These are phyloP conservation scores for Acleris holmiana DNA, from an alignment of 2,888 invertebrate species.

Conservation along the genomic window DNA sequence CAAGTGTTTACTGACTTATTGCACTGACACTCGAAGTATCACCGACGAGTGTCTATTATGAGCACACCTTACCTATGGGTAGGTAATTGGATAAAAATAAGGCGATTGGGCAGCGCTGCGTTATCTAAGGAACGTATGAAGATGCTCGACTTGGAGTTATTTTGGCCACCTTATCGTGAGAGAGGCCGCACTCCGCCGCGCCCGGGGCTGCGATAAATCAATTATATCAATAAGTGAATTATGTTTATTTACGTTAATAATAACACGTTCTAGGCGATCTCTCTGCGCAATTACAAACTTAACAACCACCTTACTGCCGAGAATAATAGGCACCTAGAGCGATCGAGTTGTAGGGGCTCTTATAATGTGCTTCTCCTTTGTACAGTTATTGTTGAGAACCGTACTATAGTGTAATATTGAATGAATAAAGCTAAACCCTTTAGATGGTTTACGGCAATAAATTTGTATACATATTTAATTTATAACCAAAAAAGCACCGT, in stretches of 20 bases:
- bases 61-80: constrained; percentile 44
- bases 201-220: constrained; percentile 73
- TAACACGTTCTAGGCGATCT: constrained; percentile 38
- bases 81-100: constrained; percentile 59
- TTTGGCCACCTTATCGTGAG: constrained; percentile 78
- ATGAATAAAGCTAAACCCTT: too few relatives aligned
- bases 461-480: too few relatives aligned
- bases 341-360: background rate
- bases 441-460: too few relatives aligned
- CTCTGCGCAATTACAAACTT: constrained; percentile 30
- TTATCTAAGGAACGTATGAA: constrained; percentile 69
- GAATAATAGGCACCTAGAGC: constrained; percentile 17
- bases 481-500: too few relatives aligned
- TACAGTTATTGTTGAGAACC: too few relatives aligned
- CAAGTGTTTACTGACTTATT: constrained; percentile 46
- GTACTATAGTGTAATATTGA: too few relatives aligned
- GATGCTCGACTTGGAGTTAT: constrained; percentile 70
- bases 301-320: constrained; percentile 24
- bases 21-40: constrained; percentile 48
- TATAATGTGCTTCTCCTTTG: too few relatives aligned
- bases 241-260: constrained; percentile 53
- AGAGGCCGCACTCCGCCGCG: constrained; percentile 60
- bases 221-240: constrained; percentile 68
- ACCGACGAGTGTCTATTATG: constrained; percentile 42
- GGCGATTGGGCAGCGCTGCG: constrained; percentile 48